Conservation (phyloP, 2,888 invertebrate genomes). For the Phortica magna region DNA sequence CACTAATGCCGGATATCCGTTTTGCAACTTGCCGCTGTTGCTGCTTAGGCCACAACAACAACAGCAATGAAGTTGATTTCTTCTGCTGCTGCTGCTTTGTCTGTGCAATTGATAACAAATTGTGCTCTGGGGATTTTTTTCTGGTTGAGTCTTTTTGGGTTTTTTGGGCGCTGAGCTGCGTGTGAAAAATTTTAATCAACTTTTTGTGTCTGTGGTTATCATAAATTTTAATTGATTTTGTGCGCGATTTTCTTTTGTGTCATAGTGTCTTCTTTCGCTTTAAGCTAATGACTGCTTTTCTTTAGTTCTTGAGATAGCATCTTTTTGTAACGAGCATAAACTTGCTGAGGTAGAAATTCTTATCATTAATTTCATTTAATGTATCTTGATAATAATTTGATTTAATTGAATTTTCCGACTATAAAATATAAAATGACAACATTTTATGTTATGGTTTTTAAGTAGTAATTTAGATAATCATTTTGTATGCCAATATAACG, state of each 20-base stretch:
- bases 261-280: slow-evolving; percentile 36
- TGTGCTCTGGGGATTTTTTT: slow-evolving; percentile 63
- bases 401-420: slow-evolving; percentile 62
- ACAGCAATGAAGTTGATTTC: background rate
- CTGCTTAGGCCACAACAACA: background rate
- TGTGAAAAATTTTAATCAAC: slow-evolving; percentile 52
- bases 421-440: slow-evolving; percentile 5
- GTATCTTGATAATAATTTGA: slow-evolving; percentile 61
- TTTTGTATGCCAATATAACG: background rate
- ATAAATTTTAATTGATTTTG: slow-evolving; percentile 70
- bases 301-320: slow-evolving; percentile 49
- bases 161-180: slow-evolving; percentile 50
- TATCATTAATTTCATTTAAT: slow-evolving; percentile 64
- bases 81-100: slow-evolving; percentile 46
- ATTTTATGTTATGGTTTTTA: background rate
- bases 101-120: slow-evolving; percentile 72
- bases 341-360: slow-evolving; percentile 36
- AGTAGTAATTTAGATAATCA: background rate
- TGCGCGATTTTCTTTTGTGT: slow-evolving; percentile 9
- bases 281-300: slow-evolving; percentile 25
- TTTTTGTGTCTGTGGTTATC: slow-evolving; percentile 45
- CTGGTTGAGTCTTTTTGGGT: slow-evolving; percentile 39
- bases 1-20: slow-evolving; percentile 63
- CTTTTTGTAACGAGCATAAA: slow-evolving; percentile 25
- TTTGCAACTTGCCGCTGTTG: background rate